Evolutionary conservation across 2,888 invertebrate genomes (phyloP), one percentile per base, ranked within the genome.

Genomic region (Caprella mutica): DNA sequence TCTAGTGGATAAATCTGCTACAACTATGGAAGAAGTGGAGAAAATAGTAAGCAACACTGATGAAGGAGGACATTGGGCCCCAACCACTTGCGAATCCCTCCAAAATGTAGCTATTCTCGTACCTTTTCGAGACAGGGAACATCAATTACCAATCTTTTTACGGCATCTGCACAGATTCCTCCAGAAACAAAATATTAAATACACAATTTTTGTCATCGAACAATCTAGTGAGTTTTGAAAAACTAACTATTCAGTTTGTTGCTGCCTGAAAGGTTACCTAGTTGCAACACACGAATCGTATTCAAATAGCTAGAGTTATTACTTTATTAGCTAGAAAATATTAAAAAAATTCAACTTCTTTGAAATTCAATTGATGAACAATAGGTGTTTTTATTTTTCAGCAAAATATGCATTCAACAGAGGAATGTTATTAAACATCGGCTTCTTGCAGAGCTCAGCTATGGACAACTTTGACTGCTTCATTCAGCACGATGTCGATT

Each of bases 391-490:
- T n/a, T n/a, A n/a, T 48, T 48, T 38, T 42, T 23, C 68, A 81
- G 82, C 81, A 44, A 77, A 74, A 55, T 79, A 77, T 8, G 67
- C 66, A 40, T 96, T 96, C 75, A 96, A 96, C 75, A 81, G 92
- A 58, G 97, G 93, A 3, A 86, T 89, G 78, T 77, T 98, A 66
- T 90, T 97, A 88, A 97, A 97, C 75, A 84, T 97, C 23, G 97
- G 97, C 9, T 96, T 84, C 74, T 79, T 80, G 66, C 96, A 97
- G 75, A 91, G 93, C 21, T 77, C 86, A 71, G 85, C 86, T 66
- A 68, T 71, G 30, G 72, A 74, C 65, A 70, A 74, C 50, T 77
- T 72, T 65, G 73, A 90, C 71, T 94, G 93, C 75, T 93, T 91
- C 75, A 82, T 96, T 68, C 94, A 94, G 75, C 94, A 96, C 76